Conservation (phyloP, 2,797 vertebrate species). For the Pogoniulus pusillus region DNA sequence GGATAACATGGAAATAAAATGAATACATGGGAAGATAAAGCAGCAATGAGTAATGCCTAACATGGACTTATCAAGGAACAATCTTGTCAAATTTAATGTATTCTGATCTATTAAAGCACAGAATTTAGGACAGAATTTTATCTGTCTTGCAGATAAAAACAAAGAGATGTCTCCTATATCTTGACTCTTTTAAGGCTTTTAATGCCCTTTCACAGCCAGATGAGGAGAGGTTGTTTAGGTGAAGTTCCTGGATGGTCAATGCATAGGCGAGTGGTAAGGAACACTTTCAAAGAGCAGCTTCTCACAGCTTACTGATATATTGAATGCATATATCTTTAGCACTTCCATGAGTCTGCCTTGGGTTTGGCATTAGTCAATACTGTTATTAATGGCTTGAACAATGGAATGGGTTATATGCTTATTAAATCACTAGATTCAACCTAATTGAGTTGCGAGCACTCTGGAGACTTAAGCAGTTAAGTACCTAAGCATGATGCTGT, state of each 20-base stretch:
- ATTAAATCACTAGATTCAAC: constrained; percentile 49
- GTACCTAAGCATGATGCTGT: constrained; percentile 25
- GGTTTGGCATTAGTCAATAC: neutral
- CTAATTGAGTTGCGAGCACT: constrained; percentile 41
- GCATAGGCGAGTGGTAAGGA: neutral
- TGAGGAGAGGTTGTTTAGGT: neutral
- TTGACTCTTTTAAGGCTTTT: neutral
- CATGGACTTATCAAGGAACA: neutral
- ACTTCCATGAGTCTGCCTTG: neutral
- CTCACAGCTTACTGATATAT: neutral
- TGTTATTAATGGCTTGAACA: constrained; percentile 25
- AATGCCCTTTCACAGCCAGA: neutral
- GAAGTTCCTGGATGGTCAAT: neutral
- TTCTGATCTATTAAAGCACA: neutral
- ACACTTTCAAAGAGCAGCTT: neutral
- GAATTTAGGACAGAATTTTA: too few species aligned
- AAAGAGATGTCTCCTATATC: neutral
- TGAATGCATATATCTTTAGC: neutral
- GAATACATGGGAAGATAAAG: neutral
- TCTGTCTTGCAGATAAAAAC: neutral
- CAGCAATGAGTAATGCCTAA: neutral
- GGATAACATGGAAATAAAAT: neutral
- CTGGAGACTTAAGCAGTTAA: constrained; percentile 45
- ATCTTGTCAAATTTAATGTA: neutral
- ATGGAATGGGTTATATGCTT: constrained; percentile 52